These are phyloP conservation scores for Chrysopilus asiliformis DNA, from an alignment of 2,888 invertebrate species.

Conservation along the genomic window DNA sequence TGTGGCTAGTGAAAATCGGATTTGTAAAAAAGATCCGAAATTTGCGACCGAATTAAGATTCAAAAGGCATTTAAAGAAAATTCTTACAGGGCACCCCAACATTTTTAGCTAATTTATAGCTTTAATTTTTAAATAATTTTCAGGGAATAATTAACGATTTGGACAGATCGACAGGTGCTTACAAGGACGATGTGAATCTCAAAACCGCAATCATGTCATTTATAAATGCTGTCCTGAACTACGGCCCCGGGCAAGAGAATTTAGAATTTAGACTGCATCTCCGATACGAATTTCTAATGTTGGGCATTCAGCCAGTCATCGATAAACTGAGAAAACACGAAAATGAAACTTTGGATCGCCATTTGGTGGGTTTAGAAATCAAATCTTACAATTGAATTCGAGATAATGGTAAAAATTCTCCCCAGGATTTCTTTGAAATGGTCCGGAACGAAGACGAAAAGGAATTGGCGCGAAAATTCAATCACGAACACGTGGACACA, in stretches of 20 bases:
- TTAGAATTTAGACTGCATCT: conserved; percentile 90
- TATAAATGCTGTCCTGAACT: conserved; percentile 90
- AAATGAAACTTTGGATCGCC: conserved; percentile 86
- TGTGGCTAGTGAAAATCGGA: too few species aligned
- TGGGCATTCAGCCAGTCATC: conserved; percentile 91
- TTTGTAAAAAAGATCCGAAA: too few species aligned
- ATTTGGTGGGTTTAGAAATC: conserved; percentile 51
- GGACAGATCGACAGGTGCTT: conserved; percentile 80
- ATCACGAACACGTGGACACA: conserved; percentile 83
- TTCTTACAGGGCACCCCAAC: too few species aligned
- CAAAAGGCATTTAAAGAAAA: too few species aligned
- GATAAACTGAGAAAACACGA: conserved; percentile 85
- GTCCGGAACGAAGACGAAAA: conserved; percentile 93
- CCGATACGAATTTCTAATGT: conserved; percentile 90
- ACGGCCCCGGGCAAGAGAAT: conserved; percentile 91
- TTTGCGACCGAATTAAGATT: too few species aligned
- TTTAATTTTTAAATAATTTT: too few species aligned
- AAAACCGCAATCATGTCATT: conserved; percentile 98
- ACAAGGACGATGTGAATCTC: conserved; percentile 81
- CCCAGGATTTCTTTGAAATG: conserved; percentile 91
- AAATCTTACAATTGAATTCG: neutral
- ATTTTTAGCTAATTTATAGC: too few species aligned
- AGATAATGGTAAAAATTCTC: neutral
- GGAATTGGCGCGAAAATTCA: conserved; percentile 80
- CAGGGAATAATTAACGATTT: conserved; percentile 81